Evolutionary conservation across 2,888 invertebrate genomes (phyloP), one percentile per base, ranked within the genome.

Genomic region (Polymixis flavicincta): DNA sequence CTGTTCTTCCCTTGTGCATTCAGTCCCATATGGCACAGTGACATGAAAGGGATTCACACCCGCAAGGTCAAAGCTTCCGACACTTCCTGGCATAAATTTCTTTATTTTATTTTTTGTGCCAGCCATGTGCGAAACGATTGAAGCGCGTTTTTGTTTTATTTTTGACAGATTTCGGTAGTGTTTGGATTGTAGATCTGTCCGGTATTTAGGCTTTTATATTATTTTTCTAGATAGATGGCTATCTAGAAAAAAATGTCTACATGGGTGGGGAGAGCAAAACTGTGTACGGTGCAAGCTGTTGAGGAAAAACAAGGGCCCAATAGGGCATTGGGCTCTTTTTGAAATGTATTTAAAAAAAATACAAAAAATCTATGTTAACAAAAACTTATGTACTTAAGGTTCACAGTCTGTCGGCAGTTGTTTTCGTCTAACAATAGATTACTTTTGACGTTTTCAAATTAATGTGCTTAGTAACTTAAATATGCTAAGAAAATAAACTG

Each of bases 1-100:
- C 68, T 73, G 70, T 22, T 0, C 0, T 0, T n/a, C 14, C 19
- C 5, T n/a, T 22, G 22, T 37, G 6, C 2, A 42, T 0, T n/a
- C 14, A 22, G 19, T 8, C 70, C 48, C 81, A 87, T 81, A 76
- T 87, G 87, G 85, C 45, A 74, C 82, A 76, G 52, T 72, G 74
- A 70, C 71, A 71, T 69, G 68, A 69, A 73, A 78, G 85, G 87
- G 89, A 88, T 88, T 89, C 80, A 89, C 85, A 84, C 87, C 78
- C 68, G 76, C 86, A 87, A 91, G 90, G 88, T 87, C 88, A 83
- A 78, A 86, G 85, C 90, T 88, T 86, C 89, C 86, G 82, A 48
- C 85, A 84, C 86, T 87, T 87, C 88, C 89, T 82, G 87, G 75
- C 75, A 71, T 74, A 61, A 75, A 81, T 73, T 84, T 82, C 67